Conservation (phyloP, 1,140 invertebrate species). For the Vollenhovia emeryi region DNA sequence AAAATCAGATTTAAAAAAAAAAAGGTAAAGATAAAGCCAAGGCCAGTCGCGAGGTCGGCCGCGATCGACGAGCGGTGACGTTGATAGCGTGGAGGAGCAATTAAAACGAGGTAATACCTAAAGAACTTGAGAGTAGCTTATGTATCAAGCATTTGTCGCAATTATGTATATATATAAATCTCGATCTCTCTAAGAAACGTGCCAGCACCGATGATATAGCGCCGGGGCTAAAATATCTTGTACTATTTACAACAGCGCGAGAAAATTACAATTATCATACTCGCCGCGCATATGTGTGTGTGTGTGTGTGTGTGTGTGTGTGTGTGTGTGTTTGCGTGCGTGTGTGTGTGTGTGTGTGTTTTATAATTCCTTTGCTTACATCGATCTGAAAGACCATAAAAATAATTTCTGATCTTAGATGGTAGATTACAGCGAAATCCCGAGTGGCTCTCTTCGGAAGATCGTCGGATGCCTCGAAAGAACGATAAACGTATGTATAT, state of each 20-base stretch:
- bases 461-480: conserved; percentile 8
- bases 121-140: conserved; percentile 63
- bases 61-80: conserved; percentile 4
- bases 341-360: conserved; percentile 24
- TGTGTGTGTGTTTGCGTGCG: conserved; percentile 21
- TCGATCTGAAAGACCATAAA: conserved; percentile 67
- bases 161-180: conserved; percentile 46
- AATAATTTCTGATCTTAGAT: conserved; percentile 70
- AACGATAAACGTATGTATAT: conserved; percentile 2
- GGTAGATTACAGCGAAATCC: conserved; percentile 37
- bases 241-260: conserved; percentile 77
- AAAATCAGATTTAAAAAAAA: conserved; percentile 31
- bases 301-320: conserved; percentile 15
- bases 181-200: conserved; percentile 43
- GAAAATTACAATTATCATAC: conserved; percentile 52
- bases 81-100: neutral
- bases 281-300: neutral
- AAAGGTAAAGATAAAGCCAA: conserved; percentile 3
- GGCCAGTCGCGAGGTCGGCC: neutral
- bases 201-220: conserved; percentile 57
- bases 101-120: conserved; percentile 11
- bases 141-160: conserved; percentile 41
- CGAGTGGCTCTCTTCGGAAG: neutral
- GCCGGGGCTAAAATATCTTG: conserved; percentile 47
- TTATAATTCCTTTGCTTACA: conserved; percentile 49